Evolutionary conservation across 2,888 invertebrate species (phyloP).

Genomic region (Plebejus argus): DNA sequence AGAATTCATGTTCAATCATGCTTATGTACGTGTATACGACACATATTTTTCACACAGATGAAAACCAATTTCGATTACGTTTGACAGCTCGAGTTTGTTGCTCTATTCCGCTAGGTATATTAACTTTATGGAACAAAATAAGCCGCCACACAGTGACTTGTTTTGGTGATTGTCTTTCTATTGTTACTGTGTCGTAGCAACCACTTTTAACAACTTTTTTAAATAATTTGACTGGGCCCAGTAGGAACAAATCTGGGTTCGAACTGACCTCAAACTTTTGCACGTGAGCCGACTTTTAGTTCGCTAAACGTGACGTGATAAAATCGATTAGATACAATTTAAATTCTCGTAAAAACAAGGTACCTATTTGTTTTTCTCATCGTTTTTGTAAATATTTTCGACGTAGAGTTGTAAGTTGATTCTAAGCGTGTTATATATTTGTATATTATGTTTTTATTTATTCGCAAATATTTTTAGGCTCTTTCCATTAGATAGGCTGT

Average conservation of each 20-base stretch:
- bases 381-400: slow-evolving; percentile 33
- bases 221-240: slow-evolving; percentile 13
- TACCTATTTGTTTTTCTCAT: slow-evolving; percentile 7
- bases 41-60: no score
- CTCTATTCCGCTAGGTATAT: no score
- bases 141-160: background rate
- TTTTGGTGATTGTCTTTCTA: background rate
- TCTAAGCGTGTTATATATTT: slow-evolving; percentile 40
- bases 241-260: background rate
- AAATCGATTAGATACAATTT: slow-evolving; percentile 3
- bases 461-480: slow-evolving; percentile 45
- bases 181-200: background rate
- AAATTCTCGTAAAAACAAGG: background rate
- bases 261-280: slow-evolving; percentile 17
- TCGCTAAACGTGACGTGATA: slow-evolving; percentile 17
- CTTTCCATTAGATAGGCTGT: slow-evolving; percentile 39
- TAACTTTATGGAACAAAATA: no score
- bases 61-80: no score
- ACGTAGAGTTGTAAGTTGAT: slow-evolving; percentile 28
- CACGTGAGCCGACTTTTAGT: background rate
- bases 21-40: no score
- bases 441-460: slow-evolving; percentile 50
- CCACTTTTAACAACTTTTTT: background rate
- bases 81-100: no score
- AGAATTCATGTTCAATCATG: no score